A percentile compares a stretch with the other conserved stretches of the same genome.
These are phyloP conservation scores for Acanthosepion esculentum DNA, from an alignment of 2,888 invertebrate species.

Conservation along the genomic window DNA sequence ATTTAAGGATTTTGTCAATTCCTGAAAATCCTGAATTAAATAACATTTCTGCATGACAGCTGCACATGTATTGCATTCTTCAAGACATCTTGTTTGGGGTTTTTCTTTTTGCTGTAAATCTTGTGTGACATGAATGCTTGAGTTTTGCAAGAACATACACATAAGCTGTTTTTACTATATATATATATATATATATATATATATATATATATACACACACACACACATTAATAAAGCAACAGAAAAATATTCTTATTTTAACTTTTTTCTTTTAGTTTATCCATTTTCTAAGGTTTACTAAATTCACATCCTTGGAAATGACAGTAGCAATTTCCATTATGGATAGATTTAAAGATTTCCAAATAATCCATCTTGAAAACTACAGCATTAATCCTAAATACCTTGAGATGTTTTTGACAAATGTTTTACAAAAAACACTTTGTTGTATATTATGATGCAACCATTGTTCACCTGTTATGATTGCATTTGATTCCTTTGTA, in stretches of 20 bases:
- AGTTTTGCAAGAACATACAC: neutral
- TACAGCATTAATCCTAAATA: neutral
- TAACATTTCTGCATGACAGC: too few relatives aligned
- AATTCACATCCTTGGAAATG: neutral
- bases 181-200: neutral
- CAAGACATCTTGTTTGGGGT: too few relatives aligned
- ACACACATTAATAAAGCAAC: neutral
- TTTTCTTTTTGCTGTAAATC: too few relatives aligned
- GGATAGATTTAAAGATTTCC: neutral
- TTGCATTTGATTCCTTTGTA: neutral
- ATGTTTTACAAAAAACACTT: neutral
- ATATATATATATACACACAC: neutral
- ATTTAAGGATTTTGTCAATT: too few relatives aligned
- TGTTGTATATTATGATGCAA: too few relatives aligned
- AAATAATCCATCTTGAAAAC: conserved; percentile 6
- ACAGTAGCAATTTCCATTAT: neutral
- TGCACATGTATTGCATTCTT: too few relatives aligned
- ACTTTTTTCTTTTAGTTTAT: neutral
- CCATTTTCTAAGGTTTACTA: neutral
- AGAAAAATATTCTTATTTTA: too few relatives aligned
- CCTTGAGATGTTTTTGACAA: neutral
- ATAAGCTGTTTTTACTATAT: neutral
- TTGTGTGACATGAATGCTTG: too few relatives aligned
- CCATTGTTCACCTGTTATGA: neutral
- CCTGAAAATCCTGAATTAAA: too few relatives aligned